Base-by-base conservation (phyloP, 2,113 vertebrate genomes). In the Pleuronectes platessa region DNA sequence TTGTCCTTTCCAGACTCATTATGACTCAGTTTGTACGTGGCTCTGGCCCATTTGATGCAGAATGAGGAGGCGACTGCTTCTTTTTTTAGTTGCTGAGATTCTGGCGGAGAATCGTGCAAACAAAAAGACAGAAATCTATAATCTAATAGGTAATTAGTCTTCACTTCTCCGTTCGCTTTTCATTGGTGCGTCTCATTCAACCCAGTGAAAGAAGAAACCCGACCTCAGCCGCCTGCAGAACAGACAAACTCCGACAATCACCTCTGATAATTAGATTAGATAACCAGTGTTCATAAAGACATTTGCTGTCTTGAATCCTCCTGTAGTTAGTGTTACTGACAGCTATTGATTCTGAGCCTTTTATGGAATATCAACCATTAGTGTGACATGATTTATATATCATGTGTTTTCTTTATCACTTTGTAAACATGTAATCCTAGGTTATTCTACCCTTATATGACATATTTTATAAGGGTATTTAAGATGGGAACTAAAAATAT, bases 1-100 rank as follows among this genome's bases (percentile, higher is more conserved):
- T 64, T 70, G 60, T 58, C 42, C 54, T 79, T 61, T 78, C 14
- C 75, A 79, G 35, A 69, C 61, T 74, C 62, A 73, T 71, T 74
- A 66, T 60, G 55, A 35, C 20, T 79, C 24, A 14, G 40, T 42
- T 3, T 40, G 2, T 2, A 42, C 11, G 31, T 27, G 55, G 67
- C 51, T 37, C 24, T 47, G 47, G 68, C 20, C 18, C 56, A 83
- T 74, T 80, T 79, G 40, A 76, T 70, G 18, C 71, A 37, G 53
- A 31, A 81, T 18, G n/a, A 71, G 51, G 13, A 53, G 40, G n/a
- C 12, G 35, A 23, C 51, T 51, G 40, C 11, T 42, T 13, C 12
- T 42, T 12, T 40, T 40, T n/a, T 27, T 26, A 65, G 67, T 59
- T 68, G 35, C 42, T 76, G 71, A 27, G 2, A 3, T 70, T 68